A percentile compares a stretch with the other conserved stretches of the same genome.
These are phyloP conservation scores for Harpagifer antarcticus DNA, from an alignment of 2,797 vertebrate genomes.

Conservation along the genomic window DNA sequence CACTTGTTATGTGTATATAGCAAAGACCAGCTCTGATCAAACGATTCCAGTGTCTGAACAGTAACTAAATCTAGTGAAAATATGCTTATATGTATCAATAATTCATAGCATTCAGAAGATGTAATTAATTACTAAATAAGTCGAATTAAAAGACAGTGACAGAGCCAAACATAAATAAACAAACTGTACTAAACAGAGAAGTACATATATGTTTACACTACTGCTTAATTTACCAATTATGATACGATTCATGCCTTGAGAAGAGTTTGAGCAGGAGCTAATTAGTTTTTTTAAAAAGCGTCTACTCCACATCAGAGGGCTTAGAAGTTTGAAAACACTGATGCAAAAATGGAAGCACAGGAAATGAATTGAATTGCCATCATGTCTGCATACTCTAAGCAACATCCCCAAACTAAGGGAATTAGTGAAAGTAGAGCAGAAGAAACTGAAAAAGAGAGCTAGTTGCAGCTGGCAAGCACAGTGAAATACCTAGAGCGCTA, in stretches of 20 bases:
- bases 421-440: not conserved
- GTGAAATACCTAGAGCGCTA: slow-evolving; percentile 3
- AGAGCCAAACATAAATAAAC: no score
- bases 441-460: not conserved
- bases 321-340: not conserved
- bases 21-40: slow-evolving; percentile 24
- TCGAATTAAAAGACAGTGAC: not conserved
- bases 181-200: no score
- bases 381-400: not conserved
- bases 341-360: not conserved
- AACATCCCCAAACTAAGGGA: not conserved
- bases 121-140: not conserved
- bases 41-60: slow-evolving; percentile 15
- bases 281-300: not conserved
- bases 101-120: not conserved
- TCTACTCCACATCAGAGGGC: not conserved
- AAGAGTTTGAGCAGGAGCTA: not conserved
- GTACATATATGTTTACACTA: no score
- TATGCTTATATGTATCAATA: slow-evolving; percentile 1
- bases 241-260: not conserved
- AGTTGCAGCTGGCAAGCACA: slow-evolving; percentile 7
- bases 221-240: not conserved
- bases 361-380: not conserved
- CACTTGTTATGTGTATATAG: slow-evolving; percentile 30
- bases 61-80: slow-evolving; percentile 4